These are phyloP conservation scores for Cyclargus thomasi DNA, from an alignment of 1,140 invertebrate species.

Conservation along the genomic window DNA sequence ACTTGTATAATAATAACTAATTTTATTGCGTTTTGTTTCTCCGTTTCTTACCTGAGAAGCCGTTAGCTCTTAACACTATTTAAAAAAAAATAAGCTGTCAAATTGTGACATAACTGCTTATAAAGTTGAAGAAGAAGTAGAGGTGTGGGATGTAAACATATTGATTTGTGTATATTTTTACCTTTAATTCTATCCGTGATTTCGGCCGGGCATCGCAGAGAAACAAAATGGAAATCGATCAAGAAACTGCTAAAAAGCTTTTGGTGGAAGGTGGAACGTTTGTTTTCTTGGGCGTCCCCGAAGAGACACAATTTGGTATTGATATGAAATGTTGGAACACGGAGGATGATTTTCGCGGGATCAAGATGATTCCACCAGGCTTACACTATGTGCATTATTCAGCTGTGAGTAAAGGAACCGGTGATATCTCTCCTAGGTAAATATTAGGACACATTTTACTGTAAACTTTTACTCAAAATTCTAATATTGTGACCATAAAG, in stretches of 20 bases:
- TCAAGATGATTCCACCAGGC: slow-evolving; percentile 99
- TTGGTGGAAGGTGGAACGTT: slow-evolving; percentile 89
- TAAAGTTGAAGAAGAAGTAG: slow-evolving; percentile 20
- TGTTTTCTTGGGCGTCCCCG: slow-evolving; percentile 88
- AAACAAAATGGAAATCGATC: slow-evolving; percentile 78
- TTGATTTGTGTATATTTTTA: slow-evolving; percentile 43
- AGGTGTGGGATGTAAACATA: slow-evolving; percentile 37
- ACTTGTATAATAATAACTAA: too few species aligned
- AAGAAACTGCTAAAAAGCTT: slow-evolving; percentile 84
- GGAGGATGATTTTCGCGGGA: slow-evolving; percentile 93
- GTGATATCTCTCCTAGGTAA: slow-evolving; percentile 48
- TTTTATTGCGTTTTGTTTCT: too few species aligned
- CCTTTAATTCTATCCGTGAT: slow-evolving; percentile 28
- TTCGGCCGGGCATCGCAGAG: background rate
- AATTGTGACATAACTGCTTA: background rate
- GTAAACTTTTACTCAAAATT: too few species aligned
- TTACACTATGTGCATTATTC: slow-evolving; percentile 96
- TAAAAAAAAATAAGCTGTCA: background rate
- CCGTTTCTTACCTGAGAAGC: too few species aligned
- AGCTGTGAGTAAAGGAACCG: slow-evolving; percentile 67
- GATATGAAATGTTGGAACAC: slow-evolving; percentile 96
- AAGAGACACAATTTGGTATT: slow-evolving; percentile 95
- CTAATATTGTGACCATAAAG: background rate
- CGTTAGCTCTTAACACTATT: too few species aligned
- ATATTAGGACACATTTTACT: background rate